Percentiles rank a stretch among this genome's conserved stretches.
Evolutionary conservation across 2,113 vertebrate genomes (phyloP).

Genomic region (Microtus pennsylvanicus): DNA sequence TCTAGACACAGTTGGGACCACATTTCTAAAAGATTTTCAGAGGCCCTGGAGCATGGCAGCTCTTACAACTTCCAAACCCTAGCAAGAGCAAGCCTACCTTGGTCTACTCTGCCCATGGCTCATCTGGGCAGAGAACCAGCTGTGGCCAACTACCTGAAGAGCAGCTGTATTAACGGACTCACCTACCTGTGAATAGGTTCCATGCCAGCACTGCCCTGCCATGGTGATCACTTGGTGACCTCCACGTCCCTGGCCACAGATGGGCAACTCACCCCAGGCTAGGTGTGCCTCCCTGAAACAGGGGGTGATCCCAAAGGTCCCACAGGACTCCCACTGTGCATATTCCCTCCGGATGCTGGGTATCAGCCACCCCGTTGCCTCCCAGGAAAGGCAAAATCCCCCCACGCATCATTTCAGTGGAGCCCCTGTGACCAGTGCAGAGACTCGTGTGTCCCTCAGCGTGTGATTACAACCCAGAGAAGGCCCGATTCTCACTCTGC

Average conservation of each 20-base stretch:
- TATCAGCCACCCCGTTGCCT: background rate
- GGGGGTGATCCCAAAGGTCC: background rate
- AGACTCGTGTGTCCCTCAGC: background rate
- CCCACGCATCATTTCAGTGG: rapidly evolving
- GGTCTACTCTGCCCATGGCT: background rate
- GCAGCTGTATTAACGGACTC: background rate
- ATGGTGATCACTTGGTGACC: background rate
- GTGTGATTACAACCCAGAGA: background rate
- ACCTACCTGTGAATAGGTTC: background rate
- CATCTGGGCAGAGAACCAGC: background rate
- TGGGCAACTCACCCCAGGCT: background rate
- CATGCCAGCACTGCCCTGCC: background rate
- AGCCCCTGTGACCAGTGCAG: background rate
- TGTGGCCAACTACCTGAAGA: background rate
- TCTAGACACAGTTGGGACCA: background rate
- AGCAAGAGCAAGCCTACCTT: background rate
- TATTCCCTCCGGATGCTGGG: background rate
- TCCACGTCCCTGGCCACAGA: background rate
- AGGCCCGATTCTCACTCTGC: background rate
- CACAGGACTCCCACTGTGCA: rapidly evolving
- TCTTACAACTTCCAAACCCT: background rate
- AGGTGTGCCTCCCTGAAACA: background rate
- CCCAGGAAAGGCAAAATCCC: background rate
- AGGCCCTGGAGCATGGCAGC: background rate
- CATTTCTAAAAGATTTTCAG: background rate